Evolutionary conservation across 2,888 invertebrate species (phyloP), one percentile per base, ranked within the genome.

Genomic region (Leptinotarsa tumamoca): DNA sequence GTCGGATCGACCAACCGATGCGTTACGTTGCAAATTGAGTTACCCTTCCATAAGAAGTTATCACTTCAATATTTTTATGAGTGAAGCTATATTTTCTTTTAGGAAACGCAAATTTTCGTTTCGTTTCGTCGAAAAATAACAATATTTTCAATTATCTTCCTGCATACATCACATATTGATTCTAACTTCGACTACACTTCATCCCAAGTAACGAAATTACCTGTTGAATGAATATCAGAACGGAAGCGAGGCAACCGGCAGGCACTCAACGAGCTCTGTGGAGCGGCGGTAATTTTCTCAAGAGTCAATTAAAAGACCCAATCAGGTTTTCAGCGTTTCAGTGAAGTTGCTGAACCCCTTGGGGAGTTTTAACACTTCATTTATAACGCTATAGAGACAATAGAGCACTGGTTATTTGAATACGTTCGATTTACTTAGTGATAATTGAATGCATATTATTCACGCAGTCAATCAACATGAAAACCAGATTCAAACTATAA

Each of bases 221-320:
- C 76, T 80, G 80, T 80, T 80, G 80, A 80, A 80, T 77, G 77
- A 70, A 72, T 72, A 74, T 67, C 68, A 56, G 63, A 63, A 69
- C 67, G 78, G 71, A 74, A 71, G 74, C 54, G 56, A 58, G 58
- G 63, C 63, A 69, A 33, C 21, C 54, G 67, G 72, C 69, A 54
- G 56, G 27, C 68, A 67, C 73, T 70, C 74, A 68, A 72, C 67
- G 73, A 73, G 69, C 63, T 68, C 74, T 49, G 49, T 66, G 69
- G 71, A 66, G 78, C 70, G 77, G 72, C 77, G 72, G 63, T 79
- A 81, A 82, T 81, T 81, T 81, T 75, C 81, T 80, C 76, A 68
- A 79, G 76, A 78, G 78, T 75, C 79, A 80, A 80, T 81, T 81
- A 79, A 71, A 58, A 66, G 76, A 69, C 66, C 76, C 80, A 82